A percentile compares a stretch with the other conserved stretches of the same genome.
These are phyloP conservation scores for Netelia inedita DNA, from an alignment of 2,888 invertebrate species.

Conservation along the genomic window DNA sequence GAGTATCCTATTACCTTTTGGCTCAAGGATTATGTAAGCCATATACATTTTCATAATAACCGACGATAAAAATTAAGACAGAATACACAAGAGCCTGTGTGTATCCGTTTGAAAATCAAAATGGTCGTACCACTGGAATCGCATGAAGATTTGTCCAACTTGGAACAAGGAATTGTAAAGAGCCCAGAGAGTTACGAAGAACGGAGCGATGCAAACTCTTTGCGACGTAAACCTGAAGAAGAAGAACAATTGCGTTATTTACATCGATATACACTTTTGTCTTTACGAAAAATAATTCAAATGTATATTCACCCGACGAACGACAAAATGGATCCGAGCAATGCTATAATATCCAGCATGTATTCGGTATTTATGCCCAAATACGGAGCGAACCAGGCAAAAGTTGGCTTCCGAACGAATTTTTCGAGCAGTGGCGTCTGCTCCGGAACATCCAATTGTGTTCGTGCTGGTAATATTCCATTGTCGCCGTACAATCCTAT, in stretches of 20 bases:
- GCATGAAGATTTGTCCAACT: constrained; percentile 91
- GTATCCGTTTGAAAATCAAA: background rate
- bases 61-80: background rate
- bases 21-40: constrained; percentile 62
- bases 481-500: constrained; percentile 91
- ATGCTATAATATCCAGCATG: constrained; percentile 89
- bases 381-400: constrained; percentile 89
- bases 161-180: constrained; percentile 91
- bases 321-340: constrained; percentile 89
- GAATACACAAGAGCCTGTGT: background rate
- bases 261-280: background rate
- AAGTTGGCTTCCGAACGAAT: constrained; percentile 88
- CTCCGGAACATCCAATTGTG: constrained; percentile 84
- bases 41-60: constrained; percentile 44
- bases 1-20: constrained; percentile 71
- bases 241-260: constrained; percentile 62
- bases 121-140: constrained; percentile 89
- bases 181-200: constrained; percentile 89
- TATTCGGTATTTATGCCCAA: constrained; percentile 89
- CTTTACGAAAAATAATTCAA: background rate
- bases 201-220: constrained; percentile 87
- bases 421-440: constrained; percentile 86
- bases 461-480: constrained; percentile 89
- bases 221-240: constrained; percentile 87
- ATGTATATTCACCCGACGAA: constrained; percentile 87